Evolutionary conservation across 35 echinoderm and acorn worm species (phyloP), one percentile per base, ranked within the genome.

Genomic region (Heliocidaris erythrogramma): DNA sequence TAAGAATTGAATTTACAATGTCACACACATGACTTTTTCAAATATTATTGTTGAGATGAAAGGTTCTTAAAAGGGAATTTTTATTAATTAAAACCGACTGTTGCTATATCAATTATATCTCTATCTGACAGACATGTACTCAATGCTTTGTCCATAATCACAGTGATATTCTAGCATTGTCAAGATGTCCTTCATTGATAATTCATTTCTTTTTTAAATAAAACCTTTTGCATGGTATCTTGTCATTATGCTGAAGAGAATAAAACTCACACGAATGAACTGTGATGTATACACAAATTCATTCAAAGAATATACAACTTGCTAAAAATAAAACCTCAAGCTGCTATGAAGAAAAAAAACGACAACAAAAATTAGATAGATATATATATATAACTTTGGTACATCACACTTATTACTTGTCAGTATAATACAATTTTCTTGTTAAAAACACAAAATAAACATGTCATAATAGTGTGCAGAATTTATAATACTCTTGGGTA

Each of bases 401-500:
- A 78, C 65, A 78, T 27, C 27, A 27, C 65, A 78, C 65, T 27
- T 27, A 78, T 78, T 78, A 78, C 65, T 78, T 24, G 65, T 78
- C 65, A 78, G 27, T 78, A 78, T 78, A 78, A 78, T 78, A 78
- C 65, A 78, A 18, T 78, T 78, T 78, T 78, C 65, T 78, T 78
- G 65, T 78, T 78, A 78, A 78, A 78, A 89, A 89, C 30, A 89
- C 31, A 89, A 89, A 89, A 89, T 89, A 42, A 89, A 89, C 87
- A 89, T 8, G 87, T 47, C 87, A 89, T 89, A 89, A 50, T 92
- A 30, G 27, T 92, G 48, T 59, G 29, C 14, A 92, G 31, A 92
- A 91, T 30, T 86, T 30, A 49, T 52, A 92, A 92, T 92, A 92
- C 91, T 92, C 91, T 92, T 92, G 91, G 91, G 91, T 92, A 52